Evolutionary conservation across 53 echinoderm and acorn worm species (phyloP).

Genomic region (Henricia sp.): DNA sequence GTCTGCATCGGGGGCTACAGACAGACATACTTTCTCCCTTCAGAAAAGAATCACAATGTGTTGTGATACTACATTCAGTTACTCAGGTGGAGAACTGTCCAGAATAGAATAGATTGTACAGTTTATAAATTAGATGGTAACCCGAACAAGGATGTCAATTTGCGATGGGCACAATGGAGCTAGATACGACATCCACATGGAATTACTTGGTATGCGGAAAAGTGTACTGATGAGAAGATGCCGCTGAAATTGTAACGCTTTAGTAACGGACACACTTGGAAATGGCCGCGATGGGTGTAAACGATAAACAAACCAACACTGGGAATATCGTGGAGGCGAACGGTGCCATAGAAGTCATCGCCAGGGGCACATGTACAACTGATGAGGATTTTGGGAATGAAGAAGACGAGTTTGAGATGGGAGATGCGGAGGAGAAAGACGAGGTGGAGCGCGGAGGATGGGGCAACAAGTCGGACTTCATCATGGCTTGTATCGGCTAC

Average conservation of each 20-base stretch:
- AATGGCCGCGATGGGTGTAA: background rate
- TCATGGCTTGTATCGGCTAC: constrained; percentile 73
- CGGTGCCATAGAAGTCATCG: constrained; percentile 32
- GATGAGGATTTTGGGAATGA: background rate
- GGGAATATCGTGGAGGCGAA: background rate
- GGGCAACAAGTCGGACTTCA: constrained; percentile 77
- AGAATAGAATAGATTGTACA: too few species aligned
- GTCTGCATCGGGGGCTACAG: too few species aligned
- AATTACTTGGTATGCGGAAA: too few species aligned
- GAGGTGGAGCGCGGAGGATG: constrained; percentile 60
- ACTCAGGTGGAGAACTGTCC: too few species aligned
- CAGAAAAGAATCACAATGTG: too few species aligned
- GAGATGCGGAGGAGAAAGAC: constrained; percentile 7
- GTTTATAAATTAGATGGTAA: too few species aligned
- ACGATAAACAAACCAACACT: background rate
- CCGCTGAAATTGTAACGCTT: background rate
- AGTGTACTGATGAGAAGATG: background rate
- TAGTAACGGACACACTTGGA: background rate
- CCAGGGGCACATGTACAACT: background rate
- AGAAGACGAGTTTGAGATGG: constrained; percentile 6
- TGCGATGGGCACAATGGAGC: too few species aligned
- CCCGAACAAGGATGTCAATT: too few species aligned
- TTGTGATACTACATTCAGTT: too few species aligned
- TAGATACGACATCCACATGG: too few species aligned
- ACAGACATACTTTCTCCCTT: too few species aligned